Evolutionary conservation across 2,797 vertebrate species (phyloP), one percentile per base, ranked within the genome.

Genomic region (Poecilia gillii): DNA sequence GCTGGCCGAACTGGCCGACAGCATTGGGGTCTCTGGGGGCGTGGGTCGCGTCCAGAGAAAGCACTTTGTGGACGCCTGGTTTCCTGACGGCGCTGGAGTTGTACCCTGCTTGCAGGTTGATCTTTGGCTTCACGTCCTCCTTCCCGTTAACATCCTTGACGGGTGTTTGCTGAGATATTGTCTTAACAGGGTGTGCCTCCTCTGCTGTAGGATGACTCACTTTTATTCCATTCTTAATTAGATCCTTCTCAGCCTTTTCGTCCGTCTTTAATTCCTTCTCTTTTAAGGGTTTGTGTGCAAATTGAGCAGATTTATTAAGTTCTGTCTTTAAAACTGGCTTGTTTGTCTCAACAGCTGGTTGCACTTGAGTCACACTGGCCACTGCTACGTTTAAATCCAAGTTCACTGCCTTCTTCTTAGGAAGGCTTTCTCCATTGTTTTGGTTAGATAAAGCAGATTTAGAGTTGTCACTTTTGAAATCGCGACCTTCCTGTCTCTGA

Each of bases 1-100:
- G 91, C 1, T 94, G 95, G 51, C 99, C 99, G 72, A 97, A 99
- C 92, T 99, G 99, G 1, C 99, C 99, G 0, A 96, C 87, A 0
- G 98, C 98, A 0, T 53, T 87, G 0, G 90, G 86, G 55, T 99
- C 91, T 85, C 98, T 96, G 0, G 97, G 98, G 39, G 84, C 75
- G 2, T 94, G 78, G 0, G 98, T 99, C 47, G 79, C 49, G 16
- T 99, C 99, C 81, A 99, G n/a, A 1, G 89, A 84, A 12, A 96
- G 84, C 49, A 99, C 97, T 66, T 86, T 96, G 91, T 98, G 98
- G 73, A 87, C 89, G 0, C 93, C 88, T 51, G 92, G 16, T 62
- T 90, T 91, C 11, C 66, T 88, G 80, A 72, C 41, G 13, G 47
- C 74, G 1, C 79, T 80, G 16, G 75, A 1, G 23, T 31, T 41